Percentiles rank a stretch among this genome's conserved stretches.
Evolutionary conservation across 2,113 vertebrate genomes (phyloP).

Genomic region (Columba janthina): DNA sequence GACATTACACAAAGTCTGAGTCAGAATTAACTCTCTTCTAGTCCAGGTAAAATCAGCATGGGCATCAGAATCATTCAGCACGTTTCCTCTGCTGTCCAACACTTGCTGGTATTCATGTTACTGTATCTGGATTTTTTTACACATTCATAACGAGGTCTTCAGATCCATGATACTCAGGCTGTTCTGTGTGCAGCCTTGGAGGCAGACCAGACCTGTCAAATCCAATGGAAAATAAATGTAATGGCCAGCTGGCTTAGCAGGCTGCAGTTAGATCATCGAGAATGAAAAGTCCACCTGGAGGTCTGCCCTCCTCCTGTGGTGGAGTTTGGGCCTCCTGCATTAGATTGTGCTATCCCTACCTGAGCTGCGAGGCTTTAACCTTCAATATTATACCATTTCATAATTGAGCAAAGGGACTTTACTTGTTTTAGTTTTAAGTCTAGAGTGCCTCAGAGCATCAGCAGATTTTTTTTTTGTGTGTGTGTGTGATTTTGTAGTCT

Average conservation of each 20-base stretch:
- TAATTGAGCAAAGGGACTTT: background rate
- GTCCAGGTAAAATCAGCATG: background rate
- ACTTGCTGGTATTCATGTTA: constrained; percentile 31
- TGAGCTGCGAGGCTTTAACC: background rate
- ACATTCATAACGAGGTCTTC: constrained; percentile 35
- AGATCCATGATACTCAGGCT: background rate
- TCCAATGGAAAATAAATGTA: constrained; percentile 37
- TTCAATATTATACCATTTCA: background rate
- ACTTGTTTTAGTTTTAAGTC: background rate
- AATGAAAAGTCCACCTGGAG: background rate
- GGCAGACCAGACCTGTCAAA: constrained; percentile 40
- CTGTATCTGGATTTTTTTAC: constrained; percentile 2
- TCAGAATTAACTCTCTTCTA: background rate
- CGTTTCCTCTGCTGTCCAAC: constrained; percentile 13
- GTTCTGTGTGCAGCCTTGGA: constrained; percentile 34
- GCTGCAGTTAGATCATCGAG: constrained; percentile 24
- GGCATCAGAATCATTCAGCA: background rate
- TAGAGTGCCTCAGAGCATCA: background rate
- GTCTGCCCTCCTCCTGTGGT: background rate
- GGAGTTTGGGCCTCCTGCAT: background rate
- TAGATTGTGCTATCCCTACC: background rate
- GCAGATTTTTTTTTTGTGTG: background rate
- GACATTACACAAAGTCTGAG: background rate
- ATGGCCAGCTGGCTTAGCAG: constrained; percentile 28
- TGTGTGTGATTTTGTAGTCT: background rate